A percentile compares a stretch with the other conserved stretches of the same genome.
Evolutionary conservation across 2,113 vertebrate genomes (phyloP).

Genomic region (Rhinoptilus africanus): DNA sequence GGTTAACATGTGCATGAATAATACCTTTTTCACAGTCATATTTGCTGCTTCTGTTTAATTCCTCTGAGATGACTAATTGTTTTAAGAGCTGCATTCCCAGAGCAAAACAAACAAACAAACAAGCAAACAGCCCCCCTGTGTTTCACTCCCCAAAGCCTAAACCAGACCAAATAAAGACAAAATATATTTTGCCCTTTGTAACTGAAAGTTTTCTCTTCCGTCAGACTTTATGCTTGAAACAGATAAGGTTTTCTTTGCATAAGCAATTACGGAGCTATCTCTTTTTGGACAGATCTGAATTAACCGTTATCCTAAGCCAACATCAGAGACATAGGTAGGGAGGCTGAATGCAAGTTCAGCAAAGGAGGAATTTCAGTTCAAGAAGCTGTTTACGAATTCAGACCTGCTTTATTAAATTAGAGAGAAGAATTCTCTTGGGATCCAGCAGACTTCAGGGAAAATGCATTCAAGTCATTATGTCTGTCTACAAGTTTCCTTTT

Average conservation of each 20-base stretch:
- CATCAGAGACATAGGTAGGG: constrained; percentile 54
- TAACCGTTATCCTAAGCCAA: constrained; percentile 58
- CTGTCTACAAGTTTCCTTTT: neutral
- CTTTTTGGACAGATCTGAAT: constrained; percentile 56
- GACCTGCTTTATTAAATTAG: constrained; percentile 52
- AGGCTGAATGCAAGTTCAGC: constrained; percentile 49
- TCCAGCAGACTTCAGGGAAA: constrained; percentile 31
- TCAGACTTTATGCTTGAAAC: constrained; percentile 29
- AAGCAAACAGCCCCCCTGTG: neutral
- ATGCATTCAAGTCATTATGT: constrained; percentile 24
- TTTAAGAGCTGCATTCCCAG: constrained; percentile 25
- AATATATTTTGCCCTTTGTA: constrained; percentile 28
- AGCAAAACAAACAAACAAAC: constrained; percentile 13
- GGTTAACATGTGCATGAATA: constrained; percentile 7
- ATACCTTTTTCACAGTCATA: constrained; percentile 25
- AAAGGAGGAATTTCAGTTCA: constrained; percentile 48
- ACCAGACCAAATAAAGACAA: constrained; percentile 6
- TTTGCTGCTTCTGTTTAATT: constrained; percentile 33
- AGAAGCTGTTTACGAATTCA: constrained; percentile 35
- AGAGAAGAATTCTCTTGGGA: constrained; percentile 19
- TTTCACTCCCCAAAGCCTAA: neutral
- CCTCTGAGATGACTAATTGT: constrained; percentile 56
- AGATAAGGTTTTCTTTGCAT: constrained; percentile 57
- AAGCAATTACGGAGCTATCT: constrained; percentile 57
- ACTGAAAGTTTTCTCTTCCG: neutral